A percentile compares a stretch with the other conserved stretches of the same genome.
These are phyloP conservation scores for Vulpes lagopus DNA, from an alignment of 2,113 vertebrate genomes.

Conservation along the genomic window DNA sequence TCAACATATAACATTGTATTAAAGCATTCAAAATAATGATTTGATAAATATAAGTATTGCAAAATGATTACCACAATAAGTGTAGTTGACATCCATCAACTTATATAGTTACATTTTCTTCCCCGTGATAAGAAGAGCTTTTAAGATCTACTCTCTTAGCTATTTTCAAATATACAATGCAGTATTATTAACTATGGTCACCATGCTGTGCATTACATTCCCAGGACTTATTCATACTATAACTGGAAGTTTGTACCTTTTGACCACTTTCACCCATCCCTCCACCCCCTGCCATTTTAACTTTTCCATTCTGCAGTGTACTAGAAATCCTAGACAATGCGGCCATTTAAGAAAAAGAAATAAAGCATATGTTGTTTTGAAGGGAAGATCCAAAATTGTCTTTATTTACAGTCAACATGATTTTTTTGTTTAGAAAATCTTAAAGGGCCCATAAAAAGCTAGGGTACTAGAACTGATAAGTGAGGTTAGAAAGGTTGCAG, in stretches of 20 bases:
- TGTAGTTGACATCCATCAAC: background rate
- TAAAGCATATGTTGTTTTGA: background rate
- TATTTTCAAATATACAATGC: background rate
- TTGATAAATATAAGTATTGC: background rate
- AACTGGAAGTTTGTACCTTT: background rate
- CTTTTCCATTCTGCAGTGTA: background rate
- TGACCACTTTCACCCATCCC: background rate
- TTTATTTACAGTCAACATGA: background rate
- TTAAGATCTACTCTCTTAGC: background rate
- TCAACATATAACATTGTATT: background rate
- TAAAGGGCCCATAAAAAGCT: background rate
- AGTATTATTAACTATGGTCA: background rate
- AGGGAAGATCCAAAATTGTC: background rate
- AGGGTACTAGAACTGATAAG: background rate
- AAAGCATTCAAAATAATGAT: no score
- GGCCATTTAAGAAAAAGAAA: conserved; percentile 31
- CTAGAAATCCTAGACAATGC: background rate
- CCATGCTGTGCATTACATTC: background rate
- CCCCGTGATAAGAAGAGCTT: background rate
- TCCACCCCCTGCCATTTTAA: background rate
- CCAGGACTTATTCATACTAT: background rate
- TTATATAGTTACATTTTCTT: background rate
- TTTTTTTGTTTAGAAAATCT: background rate
- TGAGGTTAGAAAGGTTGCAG: background rate
- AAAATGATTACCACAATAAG: background rate